Base-by-base conservation (phyloP, 1,140 invertebrate species). In the Drepana arcuata region DNA sequence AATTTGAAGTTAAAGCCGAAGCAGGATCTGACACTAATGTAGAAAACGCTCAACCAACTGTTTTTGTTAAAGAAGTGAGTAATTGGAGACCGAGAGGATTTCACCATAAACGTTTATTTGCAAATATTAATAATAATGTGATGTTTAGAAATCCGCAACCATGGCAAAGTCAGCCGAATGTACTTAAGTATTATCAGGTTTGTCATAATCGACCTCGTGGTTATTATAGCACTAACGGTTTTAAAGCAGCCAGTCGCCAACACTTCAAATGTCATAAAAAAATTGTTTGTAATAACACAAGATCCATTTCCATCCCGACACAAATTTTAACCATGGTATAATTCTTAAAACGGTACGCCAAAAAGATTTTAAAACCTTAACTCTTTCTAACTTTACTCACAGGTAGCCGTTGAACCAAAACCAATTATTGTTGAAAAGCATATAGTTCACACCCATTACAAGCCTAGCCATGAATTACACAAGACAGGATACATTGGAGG, bases 41-140 rank as follows among this genome's bases (percentile, higher is more conserved):
- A n/a, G n/a, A n/a, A n/a, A n/a, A n/a, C n/a, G 45, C 46, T 16
- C 57, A 56, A 46, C 57, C 56, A 18, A 28, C 64, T 23, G 55
- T 59, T 9, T 31, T 73, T 42, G 55, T 69, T 3, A 72, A 75
- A 57, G 71, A 79, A 70, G 71, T 79, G 60, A 79, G 74, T 75
- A 70, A 54, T 27, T 38, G 54, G 49, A 48, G 31, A 34, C 33
- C 42, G 0, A n/a, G 24, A 9, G 12, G 16, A 24, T 21, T 21
- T 23, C 16, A 31, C 16, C 21, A 44, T 13, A 26, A 40, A 14
- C 23, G 18, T 31, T 28, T 27, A 36, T 47, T 30, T 45, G 7
- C 28, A 13, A 40, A 12, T 30, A 34, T 44, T 42, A 25, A 46
- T 45, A 34, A 15, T 53, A 24, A 26, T 63, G 15, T 48, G 48